These are phyloP conservation scores for Raja brachyura DNA, from an alignment of 2,113 vertebrate species.

Conservation along the genomic window DNA sequence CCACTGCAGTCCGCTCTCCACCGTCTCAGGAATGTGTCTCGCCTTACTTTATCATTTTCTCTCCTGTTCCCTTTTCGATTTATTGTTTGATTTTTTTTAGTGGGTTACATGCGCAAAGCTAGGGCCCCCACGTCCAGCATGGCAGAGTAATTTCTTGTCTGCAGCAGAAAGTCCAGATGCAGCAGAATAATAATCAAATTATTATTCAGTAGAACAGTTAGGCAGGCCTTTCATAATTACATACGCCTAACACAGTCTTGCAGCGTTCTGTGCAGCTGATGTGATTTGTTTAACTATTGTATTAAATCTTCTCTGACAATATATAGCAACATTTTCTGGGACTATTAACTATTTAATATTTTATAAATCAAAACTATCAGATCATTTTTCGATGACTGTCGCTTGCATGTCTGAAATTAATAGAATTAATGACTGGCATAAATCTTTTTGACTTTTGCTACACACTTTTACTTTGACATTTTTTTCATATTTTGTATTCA, in stretches of 20 bases:
- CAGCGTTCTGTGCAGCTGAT: neutral
- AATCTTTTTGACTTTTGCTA: neutral
- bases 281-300: neutral
- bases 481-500: too few relatives aligned
- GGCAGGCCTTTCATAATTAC: too few relatives aligned
- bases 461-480: too few relatives aligned
- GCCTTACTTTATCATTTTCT: neutral
- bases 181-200: too few relatives aligned
- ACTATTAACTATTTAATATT: neutral
- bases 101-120: neutral
- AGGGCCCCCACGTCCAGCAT: neutral
- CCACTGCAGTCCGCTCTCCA: neutral
- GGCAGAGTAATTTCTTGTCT: neutral
- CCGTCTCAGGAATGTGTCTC: neutral
- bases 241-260: too few relatives aligned
- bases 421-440: neutral
- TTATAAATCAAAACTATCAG: neutral
- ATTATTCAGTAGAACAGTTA: too few relatives aligned
- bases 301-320: neutral
- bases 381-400: neutral
- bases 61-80: neutral
- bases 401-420: neutral
- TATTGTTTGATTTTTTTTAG: neutral
- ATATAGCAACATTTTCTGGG: neutral
- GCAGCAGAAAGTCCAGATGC: too few relatives aligned